Evolutionary conservation across 2,888 invertebrate genomes (phyloP), one percentile per base, ranked within the genome.

Genomic region (Girardia tigrina): DNA sequence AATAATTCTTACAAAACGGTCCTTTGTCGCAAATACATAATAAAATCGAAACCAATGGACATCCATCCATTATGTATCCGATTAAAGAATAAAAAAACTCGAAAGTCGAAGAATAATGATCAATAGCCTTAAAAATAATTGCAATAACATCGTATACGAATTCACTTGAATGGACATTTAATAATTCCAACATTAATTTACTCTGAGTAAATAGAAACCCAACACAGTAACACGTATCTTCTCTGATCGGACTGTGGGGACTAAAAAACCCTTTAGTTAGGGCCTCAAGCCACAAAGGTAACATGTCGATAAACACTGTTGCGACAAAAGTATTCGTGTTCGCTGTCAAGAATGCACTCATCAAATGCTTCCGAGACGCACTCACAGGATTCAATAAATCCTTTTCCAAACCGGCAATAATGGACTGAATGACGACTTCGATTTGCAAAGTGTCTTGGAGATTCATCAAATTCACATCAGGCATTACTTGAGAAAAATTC

Each of bases 401-500:
- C 20, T 56, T 16, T 56, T 56, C 56, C 23, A 56, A 56, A n/a
- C 56, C 56, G n/a, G 56, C 4, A 12, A 56, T 12, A 16, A 56
- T 56, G n/a, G 56, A 56, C n/a, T 56, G n/a, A 16, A 56, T 56
- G 4, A 56, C n/a, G n/a, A 2, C 4, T 56, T 56, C 56, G 56
- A 56, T 56, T 56, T 56, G 56, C 23, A 23, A 16, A n/a, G 23
- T n/a, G 2, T 56, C 56, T 56, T 56, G 56, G 4, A 56, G 4
- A n/a, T 56, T 4, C 56, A 56, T 8, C n/a, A 56, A 16, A 56
- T 4, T 56, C 6, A 56, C 23, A 16, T 56, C 56, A 56, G 56
- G 56, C 56, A 56, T 56, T n/a, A 56, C 56, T 56, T 56, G 56
- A n/a, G 56, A 56, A 56, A 56, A 56, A 56, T 56, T 56, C 23